These are phyloP conservation scores for Panorpa germanica DNA, from an alignment of 2,888 invertebrate genomes.

Conservation along the genomic window DNA sequence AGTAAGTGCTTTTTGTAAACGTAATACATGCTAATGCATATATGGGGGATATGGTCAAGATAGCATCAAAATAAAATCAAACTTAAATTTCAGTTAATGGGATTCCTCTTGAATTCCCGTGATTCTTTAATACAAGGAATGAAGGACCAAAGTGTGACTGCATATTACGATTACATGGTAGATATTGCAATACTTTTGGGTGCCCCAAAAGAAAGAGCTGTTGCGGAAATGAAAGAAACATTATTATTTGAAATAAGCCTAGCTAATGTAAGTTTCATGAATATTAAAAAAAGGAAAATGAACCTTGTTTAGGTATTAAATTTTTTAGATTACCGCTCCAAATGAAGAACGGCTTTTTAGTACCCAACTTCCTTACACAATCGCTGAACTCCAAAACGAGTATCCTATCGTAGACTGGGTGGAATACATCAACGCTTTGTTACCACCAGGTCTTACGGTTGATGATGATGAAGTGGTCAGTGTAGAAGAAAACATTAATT, in stretches of 20 bases:
- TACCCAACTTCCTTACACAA: constrained; percentile 66
- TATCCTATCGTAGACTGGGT: constrained; percentile 58
- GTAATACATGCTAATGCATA: no score
- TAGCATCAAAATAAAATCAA: no score
- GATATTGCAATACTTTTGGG: constrained; percentile 74
- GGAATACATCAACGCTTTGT: constrained; percentile 54
- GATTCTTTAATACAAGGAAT: constrained; percentile 73
- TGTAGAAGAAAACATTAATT: constrained; percentile 57
- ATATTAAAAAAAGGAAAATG: not conserved
- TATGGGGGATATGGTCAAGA: no score
- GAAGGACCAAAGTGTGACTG: constrained; percentile 66
- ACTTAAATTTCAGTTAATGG: no score
- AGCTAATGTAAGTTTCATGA: constrained; percentile 58
- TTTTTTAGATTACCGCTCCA: constrained; percentile 60
- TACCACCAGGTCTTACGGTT: constrained; percentile 38
- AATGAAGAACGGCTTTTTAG: constrained; percentile 82
- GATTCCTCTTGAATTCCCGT: no score
- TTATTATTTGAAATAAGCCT: constrained; percentile 76
- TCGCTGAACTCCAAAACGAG: constrained; percentile 52
- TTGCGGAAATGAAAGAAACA: constrained; percentile 54
- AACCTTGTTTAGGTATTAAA: constrained; percentile 9
- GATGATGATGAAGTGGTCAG: constrained; percentile 47
- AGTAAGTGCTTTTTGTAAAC: no score
- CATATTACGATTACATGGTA: constrained; percentile 74
- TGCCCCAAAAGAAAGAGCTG: constrained; percentile 47